Evolutionary conservation across 2,113 vertebrate genomes (phyloP).

Genomic region (Chloropsis cyanopogon): DNA sequence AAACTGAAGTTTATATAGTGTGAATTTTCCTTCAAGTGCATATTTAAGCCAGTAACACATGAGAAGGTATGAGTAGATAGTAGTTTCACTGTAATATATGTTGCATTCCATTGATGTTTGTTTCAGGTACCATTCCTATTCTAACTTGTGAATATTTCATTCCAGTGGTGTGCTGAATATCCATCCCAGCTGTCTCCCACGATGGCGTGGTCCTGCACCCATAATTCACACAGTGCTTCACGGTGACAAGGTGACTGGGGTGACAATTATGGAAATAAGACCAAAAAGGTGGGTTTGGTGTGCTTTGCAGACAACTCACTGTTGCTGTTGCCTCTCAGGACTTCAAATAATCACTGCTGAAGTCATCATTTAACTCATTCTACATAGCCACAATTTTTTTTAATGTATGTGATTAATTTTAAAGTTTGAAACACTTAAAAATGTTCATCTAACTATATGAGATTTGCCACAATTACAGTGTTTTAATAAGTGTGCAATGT

Average conservation of each 20-base stretch:
- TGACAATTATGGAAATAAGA: constrained; percentile 91
- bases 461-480: not conserved
- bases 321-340: not conserved
- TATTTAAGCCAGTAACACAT: not conserved
- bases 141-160: constrained; percentile 22
- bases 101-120: not conserved
- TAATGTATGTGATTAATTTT: not conserved
- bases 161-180: constrained; percentile 90
- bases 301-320: not conserved
- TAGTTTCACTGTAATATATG: not conserved
- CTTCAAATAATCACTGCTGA: not conserved
- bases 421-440: not conserved
- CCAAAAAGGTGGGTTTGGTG: constrained; percentile 79
- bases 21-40: not conserved
- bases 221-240: constrained; percentile 88
- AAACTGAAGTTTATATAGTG: not conserved
- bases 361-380: not conserved
- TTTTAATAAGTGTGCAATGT: not conserved
- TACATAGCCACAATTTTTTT: rapidly evolving
- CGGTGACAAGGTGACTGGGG: constrained; percentile 86
- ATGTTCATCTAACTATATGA: not conserved
- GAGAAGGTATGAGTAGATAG: not conserved
- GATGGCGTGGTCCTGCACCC: constrained; percentile 93
- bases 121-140: not conserved
- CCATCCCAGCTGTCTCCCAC: constrained; percentile 91